A percentile compares a stretch with the other conserved stretches of the same genome.
Evolutionary conservation across 2,888 invertebrate genomes (phyloP).

Genomic region (Dynastes grantii): DNA sequence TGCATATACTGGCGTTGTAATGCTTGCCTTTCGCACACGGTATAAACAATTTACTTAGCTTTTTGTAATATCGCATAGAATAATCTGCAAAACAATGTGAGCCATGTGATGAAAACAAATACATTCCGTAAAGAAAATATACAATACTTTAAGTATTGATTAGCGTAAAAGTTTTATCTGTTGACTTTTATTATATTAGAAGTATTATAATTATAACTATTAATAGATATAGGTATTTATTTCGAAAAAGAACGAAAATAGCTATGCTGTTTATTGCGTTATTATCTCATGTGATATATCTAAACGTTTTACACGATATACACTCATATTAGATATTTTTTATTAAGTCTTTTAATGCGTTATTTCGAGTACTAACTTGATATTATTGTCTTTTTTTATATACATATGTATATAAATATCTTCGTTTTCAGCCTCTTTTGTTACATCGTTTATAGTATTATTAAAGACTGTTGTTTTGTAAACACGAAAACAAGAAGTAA

Average conservation of each 20-base stretch:
- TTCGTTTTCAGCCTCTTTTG: not conserved
- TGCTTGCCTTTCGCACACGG: no score
- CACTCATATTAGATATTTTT: not conserved
- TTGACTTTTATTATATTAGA: conserved; percentile 22
- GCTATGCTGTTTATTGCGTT: conserved; percentile 1
- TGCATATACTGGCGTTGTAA: no score
- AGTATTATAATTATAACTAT: conserved; percentile 25
- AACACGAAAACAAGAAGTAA: not conserved
- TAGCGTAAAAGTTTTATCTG: conserved; percentile 19
- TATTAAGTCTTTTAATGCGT: not conserved
- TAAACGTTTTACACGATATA: conserved; percentile 7
- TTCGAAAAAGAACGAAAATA: not conserved
- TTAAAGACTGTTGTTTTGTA: conserved; percentile 7
- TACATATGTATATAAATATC: not conserved
- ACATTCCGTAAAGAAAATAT: conserved; percentile 40
- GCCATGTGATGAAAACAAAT: conserved; percentile 21
- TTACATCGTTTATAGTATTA: conserved; percentile 15
- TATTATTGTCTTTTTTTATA: not conserved
- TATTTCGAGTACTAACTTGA: not conserved
- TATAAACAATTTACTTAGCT: no score
- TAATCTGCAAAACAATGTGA: not conserved
- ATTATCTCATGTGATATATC: conserved; percentile 30
- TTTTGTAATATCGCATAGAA: no score
- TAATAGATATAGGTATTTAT: conserved; percentile 28
- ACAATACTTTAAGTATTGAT: conserved; percentile 43